phyloP scores from a whole-genome alignment of 2,797 vertebrate species.

The Aeoliscus strigatus region DNA sequence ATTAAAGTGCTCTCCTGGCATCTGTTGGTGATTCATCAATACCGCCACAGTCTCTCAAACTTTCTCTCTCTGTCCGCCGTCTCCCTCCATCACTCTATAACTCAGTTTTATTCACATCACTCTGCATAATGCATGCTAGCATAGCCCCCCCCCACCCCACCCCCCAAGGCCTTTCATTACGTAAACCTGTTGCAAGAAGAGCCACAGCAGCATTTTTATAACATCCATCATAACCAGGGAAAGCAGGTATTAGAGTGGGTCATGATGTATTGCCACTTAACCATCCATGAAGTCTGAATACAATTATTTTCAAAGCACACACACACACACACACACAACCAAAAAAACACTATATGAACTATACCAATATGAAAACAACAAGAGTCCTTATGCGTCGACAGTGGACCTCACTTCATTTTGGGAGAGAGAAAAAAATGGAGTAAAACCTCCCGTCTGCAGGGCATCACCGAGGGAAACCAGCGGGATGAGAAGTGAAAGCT shows the following conservation, averaged over 20 bases:
- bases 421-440: no score
- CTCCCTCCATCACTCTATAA: slow-evolving; percentile 40
- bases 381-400: no score
- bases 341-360: slow-evolving; percentile 14
- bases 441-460: slow-evolving; percentile 25
- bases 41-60: slow-evolving; percentile 34
- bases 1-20: no score
- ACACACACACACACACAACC: no score
- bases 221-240: slow-evolving; percentile 52
- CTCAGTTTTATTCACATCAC: slow-evolving; percentile 65
- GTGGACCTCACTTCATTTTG: no score
- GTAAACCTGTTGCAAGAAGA: slow-evolving; percentile 70
- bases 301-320: slow-evolving; percentile 28
- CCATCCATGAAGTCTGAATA: slow-evolving; percentile 26
- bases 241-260: slow-evolving; percentile 29
- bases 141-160: no score
- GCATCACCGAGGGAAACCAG: slow-evolving; percentile 24
- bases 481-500: slow-evolving; percentile 32
- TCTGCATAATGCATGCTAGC: slow-evolving; percentile 68
- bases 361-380: background rate
- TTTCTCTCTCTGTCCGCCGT: slow-evolving; percentile 30
- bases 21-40: slow-evolving; percentile 48
- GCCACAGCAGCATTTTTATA: slow-evolving; percentile 54
- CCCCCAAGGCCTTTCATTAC: slow-evolving; percentile 62
- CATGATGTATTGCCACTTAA: slow-evolving; percentile 48